Evolutionary conservation across 2,797 vertebrate species (phyloP).

Genomic region (Alosa sapidissima): DNA sequence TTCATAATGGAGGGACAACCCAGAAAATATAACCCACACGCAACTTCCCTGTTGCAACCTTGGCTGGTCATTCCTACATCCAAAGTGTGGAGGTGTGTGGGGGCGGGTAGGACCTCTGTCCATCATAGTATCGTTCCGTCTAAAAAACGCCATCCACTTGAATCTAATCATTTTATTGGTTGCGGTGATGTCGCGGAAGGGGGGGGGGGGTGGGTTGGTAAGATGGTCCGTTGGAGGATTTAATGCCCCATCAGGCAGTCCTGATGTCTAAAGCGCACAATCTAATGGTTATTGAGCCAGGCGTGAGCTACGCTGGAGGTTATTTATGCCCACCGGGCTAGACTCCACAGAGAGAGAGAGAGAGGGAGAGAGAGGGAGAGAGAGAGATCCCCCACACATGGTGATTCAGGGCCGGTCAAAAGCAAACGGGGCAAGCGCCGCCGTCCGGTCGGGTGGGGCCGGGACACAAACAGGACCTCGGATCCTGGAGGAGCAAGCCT

Average conservation of each 20-base stretch:
- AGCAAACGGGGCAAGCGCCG: not conserved
- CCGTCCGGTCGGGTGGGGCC: not conserved
- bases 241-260: conserved; percentile 78
- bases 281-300: conserved; percentile 80
- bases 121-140: not conserved
- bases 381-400: not conserved
- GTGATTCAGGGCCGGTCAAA: not conserved
- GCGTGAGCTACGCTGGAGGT: conserved; percentile 74
- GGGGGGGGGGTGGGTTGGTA: not conserved
- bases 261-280: conserved; percentile 75
- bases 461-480: not conserved
- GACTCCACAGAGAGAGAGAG: not conserved
- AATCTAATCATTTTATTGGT: conserved; percentile 15
- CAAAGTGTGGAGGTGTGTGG: not conserved
- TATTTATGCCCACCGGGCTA: conserved; percentile 66
- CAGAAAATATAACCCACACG: not conserved
- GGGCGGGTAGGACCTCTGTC: not conserved
- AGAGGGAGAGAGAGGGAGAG: conserved; percentile 28
- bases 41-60: too few species aligned
- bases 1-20: not conserved
- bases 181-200: not conserved
- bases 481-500: not conserved
- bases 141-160: not conserved
- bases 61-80: not conserved
- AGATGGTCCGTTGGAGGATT: conserved; percentile 62